Percentiles rank a stretch among this genome's conserved stretches.
phyloP scores from a whole-genome alignment of 2,113 vertebrate species.

The Anarrhichthys ocellatus region DNA sequence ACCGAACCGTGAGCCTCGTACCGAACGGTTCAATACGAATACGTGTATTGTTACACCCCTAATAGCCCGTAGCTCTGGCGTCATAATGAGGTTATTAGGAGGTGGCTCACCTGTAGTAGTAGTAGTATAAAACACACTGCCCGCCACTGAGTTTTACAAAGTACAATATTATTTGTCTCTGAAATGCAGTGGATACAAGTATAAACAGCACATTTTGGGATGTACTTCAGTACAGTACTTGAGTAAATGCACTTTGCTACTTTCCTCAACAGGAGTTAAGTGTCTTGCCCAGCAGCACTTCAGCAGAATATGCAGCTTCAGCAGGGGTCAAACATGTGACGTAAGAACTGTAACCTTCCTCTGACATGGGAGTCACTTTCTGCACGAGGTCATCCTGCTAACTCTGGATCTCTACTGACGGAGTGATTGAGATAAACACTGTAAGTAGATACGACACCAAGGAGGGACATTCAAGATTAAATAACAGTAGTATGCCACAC shows the following conservation, averaged over 20 bases:
- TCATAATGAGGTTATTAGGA: no score
- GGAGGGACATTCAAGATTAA: conserved; percentile 6
- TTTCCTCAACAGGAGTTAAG: background rate
- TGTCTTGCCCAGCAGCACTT: conserved; percentile 5
- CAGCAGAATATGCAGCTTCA: background rate
- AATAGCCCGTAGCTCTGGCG: no score
- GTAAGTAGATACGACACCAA: background rate
- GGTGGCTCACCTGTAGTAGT: no score
- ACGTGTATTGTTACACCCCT: no score
- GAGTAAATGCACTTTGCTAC: background rate
- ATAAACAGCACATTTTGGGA: background rate
- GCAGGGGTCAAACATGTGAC: background rate
- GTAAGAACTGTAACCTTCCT: conserved; percentile 20
- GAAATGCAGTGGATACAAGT: background rate
- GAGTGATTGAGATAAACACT: background rate
- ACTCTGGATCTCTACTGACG: conserved; percentile 10
- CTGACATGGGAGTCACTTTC: conserved; percentile 38
- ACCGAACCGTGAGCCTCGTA: no score
- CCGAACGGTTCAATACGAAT: no score
- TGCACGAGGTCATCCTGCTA: conserved; percentile 26
- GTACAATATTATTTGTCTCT: background rate
- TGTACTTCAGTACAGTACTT: background rate
- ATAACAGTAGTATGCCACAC: background rate
- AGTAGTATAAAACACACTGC: no score
- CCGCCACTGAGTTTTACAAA: background rate